These are phyloP conservation scores for Nemopilema nomurai DNA, from an alignment of 30 jellyfish, hydroid and myxozoan genomes.

Conservation along the genomic window DNA sequence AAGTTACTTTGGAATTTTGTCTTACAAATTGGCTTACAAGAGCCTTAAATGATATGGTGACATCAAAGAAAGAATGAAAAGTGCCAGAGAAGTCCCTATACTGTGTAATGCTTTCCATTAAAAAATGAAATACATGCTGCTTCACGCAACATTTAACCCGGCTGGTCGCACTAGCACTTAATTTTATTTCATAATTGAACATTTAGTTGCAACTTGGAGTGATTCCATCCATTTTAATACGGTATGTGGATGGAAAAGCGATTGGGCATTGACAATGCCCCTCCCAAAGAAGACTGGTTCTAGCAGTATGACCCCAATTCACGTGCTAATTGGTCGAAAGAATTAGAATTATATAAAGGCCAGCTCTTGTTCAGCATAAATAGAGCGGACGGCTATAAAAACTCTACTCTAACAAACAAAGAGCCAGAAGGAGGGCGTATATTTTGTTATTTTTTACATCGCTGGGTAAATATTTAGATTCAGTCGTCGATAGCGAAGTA, in stretches of 20 bases:
- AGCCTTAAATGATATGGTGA: too few relatives aligned
- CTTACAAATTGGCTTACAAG: too few relatives aligned
- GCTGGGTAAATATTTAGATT: background rate
- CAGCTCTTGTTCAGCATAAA: slow-evolving; percentile 25
- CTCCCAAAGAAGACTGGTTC: slow-evolving; percentile 52
- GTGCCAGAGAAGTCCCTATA: too few relatives aligned
- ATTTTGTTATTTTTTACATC: background rate
- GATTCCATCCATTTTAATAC: too few relatives aligned
- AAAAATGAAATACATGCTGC: too few relatives aligned
- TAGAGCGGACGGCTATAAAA: slow-evolving; percentile 36
- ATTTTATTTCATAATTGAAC: too few relatives aligned
- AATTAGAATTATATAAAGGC: slow-evolving; percentile 53
- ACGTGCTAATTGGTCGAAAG: slow-evolving; percentile 72
- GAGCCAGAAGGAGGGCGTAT: background rate
- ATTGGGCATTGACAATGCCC: background rate
- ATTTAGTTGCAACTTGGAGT: too few relatives aligned
- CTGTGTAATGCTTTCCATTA: too few relatives aligned
- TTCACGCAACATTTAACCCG: too few relatives aligned
- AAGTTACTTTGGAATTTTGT: too few relatives aligned
- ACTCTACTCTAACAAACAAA: background rate
- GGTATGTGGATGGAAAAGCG: background rate
- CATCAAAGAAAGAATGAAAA: too few relatives aligned
- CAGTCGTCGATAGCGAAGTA: background rate
- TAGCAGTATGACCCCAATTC: slow-evolving; percentile 38
- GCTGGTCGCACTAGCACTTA: too few relatives aligned